Evolutionary conservation across 2,113 vertebrate genomes (phyloP).

Genomic region (Varanus komodoensis): DNA sequence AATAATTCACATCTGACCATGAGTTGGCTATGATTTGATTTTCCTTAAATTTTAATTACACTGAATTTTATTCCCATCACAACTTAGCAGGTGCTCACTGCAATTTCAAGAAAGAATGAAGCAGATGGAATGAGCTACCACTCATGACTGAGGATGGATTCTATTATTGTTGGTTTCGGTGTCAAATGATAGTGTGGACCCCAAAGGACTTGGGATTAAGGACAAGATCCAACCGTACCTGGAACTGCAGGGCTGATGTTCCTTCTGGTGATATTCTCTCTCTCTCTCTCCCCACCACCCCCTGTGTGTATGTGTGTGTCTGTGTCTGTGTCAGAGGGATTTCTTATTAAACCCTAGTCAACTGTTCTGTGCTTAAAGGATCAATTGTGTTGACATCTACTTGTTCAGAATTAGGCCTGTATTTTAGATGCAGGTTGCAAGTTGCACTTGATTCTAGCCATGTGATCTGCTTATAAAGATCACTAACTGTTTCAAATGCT

Average conservation of each 20-base stretch:
- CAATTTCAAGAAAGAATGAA: not conserved
- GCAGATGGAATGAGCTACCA: constrained; percentile 4
- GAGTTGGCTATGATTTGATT: constrained; percentile 17
- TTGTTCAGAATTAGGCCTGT: not conserved
- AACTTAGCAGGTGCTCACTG: constrained; percentile 15
- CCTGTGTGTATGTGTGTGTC: no score
- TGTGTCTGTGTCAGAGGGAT: not conserved
- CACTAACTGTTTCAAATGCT: no score
- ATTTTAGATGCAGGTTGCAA: not conserved
- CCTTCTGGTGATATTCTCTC: not conserved
- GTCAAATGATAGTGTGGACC: not conserved
- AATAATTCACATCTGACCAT: not conserved
- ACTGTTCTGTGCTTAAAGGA: not conserved
- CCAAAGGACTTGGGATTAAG: not conserved
- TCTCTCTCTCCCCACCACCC: not conserved
- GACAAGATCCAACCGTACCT: no score
- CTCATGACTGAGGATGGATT: constrained; percentile 6
- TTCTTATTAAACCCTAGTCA: not conserved
- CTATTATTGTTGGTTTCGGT: not conserved
- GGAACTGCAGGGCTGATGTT: not conserved
- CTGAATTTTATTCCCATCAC: constrained; percentile 26
- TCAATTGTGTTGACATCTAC: not conserved
- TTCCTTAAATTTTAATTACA: constrained; percentile 7
- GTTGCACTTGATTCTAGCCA: not conserved
- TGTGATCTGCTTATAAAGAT: not conserved